A percentile compares a stretch with the other conserved stretches of the same genome.
phyloP scores from a whole-genome alignment of 2,888 invertebrate species.

The Slavum lentiscoides region DNA sequence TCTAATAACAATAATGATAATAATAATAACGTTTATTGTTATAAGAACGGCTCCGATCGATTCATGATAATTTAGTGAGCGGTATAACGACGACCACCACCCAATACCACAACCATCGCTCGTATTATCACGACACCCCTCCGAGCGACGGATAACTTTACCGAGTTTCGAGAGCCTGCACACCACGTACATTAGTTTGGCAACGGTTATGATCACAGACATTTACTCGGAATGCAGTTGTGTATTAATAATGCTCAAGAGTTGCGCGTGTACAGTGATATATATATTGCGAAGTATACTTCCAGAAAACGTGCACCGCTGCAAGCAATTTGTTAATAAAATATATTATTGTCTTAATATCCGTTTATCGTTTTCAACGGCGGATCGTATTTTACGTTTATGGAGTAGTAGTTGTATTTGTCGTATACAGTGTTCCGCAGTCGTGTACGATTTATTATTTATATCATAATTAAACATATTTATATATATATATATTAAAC shows the following conservation, averaged over 20 bases:
- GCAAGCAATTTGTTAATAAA: slow-evolving; percentile 28
- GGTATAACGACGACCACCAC: no score
- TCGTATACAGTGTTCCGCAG: neutral
- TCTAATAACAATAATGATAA: neutral
- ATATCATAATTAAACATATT: no score
- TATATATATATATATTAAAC: no score
- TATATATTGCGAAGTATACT: neutral
- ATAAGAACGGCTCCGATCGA: neutral
- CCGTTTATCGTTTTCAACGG: neutral
- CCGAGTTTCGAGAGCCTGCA: slow-evolving; percentile 11
- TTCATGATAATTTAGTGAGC: slow-evolving; percentile 33
- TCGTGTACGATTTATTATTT: no score
- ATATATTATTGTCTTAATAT: slow-evolving; percentile 5
- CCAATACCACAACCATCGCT: neutral
- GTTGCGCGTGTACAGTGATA: neutral
- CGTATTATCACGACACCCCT: slow-evolving; percentile 26
- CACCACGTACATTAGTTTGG: slow-evolving; percentile 13
- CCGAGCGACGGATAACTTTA: neutral
- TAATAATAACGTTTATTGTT: neutral
- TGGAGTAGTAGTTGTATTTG: neutral
- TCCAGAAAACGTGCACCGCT: slow-evolving; percentile 35
- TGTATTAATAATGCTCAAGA: slow-evolving; percentile 24
- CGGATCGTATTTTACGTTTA: neutral
- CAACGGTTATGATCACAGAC: slow-evolving; percentile 25
- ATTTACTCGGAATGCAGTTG: slow-evolving; percentile 28